Conservation (phyloP, 2,113 vertebrate species). For the Empidonax alnorum region DNA sequence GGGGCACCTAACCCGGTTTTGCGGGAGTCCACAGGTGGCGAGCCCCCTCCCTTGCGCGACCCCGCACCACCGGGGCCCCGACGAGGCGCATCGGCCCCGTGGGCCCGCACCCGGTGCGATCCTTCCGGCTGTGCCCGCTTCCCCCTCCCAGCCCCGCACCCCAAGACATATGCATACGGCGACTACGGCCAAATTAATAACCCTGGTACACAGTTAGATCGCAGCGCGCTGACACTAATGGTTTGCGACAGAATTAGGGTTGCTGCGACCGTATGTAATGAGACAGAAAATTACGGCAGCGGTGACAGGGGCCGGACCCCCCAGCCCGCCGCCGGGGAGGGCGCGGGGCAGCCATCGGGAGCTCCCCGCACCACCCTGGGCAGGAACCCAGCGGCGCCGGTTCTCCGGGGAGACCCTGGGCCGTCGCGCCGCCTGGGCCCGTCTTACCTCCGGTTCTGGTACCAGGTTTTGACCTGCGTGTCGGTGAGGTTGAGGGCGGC, state of each 20-base stretch:
- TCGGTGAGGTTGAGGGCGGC: slow-evolving; percentile 97
- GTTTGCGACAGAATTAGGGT: slow-evolving; percentile 86
- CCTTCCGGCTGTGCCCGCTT: neutral
- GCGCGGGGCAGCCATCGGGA: neutral
- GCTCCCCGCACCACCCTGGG: neutral
- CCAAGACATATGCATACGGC: neutral
- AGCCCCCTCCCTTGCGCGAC: neutral
- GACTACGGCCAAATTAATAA: slow-evolving; percentile 76
- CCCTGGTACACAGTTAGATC: slow-evolving; percentile 70
- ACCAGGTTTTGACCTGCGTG: slow-evolving; percentile 99
- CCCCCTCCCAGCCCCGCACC: neutral
- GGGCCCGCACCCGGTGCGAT: neutral
- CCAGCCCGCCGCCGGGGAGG: neutral
- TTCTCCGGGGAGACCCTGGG: neutral
- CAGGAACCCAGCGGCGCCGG: neutral
- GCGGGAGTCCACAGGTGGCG: neutral
- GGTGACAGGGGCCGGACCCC: slow-evolving; percentile 60
- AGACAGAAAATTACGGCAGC: slow-evolving; percentile 82
- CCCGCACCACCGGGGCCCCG: neutral
- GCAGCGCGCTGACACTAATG: slow-evolving; percentile 81
- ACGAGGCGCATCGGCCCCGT: neutral
- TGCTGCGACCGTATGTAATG: slow-evolving; percentile 82
- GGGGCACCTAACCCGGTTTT: neutral
- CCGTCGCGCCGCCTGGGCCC: neutral
- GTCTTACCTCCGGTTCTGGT: slow-evolving; percentile 95